Conservation (phyloP, 2,113 vertebrate species). For the Entomyzon cyanotis region DNA sequence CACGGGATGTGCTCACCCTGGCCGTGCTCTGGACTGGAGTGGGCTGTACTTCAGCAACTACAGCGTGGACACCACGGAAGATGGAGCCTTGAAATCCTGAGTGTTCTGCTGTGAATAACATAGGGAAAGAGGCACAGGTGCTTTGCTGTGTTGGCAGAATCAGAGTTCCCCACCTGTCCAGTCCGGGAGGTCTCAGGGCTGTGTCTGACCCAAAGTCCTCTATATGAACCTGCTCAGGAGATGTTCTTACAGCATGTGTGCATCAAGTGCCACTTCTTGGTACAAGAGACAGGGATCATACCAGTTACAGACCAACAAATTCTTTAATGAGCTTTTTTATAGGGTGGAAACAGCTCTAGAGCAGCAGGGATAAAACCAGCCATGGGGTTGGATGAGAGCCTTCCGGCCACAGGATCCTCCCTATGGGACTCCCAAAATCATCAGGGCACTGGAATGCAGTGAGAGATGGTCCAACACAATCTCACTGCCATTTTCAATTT, state of each 20-base stretch:
- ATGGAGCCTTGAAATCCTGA: not conserved
- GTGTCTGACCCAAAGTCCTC: not conserved
- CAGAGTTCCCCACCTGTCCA: not conserved
- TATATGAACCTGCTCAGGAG: not conserved
- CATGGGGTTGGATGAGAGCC: no score
- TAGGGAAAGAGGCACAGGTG: not conserved
- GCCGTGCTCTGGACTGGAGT: not conserved
- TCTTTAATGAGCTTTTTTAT: not conserved
- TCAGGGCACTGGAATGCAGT: not conserved
- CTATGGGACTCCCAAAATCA: not conserved
- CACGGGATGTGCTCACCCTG: not conserved
- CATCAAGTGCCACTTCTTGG: not conserved
- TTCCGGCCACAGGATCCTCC: not conserved
- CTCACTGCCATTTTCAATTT: not conserved
- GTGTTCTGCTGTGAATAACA: not conserved
- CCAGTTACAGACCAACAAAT: not conserved
- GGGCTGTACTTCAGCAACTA: not conserved
- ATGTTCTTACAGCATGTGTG: not conserved
- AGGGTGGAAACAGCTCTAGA: not conserved
- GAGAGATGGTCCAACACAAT: not conserved
- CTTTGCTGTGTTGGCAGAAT: not conserved
- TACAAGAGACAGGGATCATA: no score
- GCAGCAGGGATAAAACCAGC: not conserved
- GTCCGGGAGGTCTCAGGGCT: not conserved
- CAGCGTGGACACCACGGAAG: not conserved